Percentiles rank a stretch among this genome's conserved stretches.
phyloP scores from a whole-genome alignment of 2,888 invertebrate species.

The Spodoptera exigua region DNA sequence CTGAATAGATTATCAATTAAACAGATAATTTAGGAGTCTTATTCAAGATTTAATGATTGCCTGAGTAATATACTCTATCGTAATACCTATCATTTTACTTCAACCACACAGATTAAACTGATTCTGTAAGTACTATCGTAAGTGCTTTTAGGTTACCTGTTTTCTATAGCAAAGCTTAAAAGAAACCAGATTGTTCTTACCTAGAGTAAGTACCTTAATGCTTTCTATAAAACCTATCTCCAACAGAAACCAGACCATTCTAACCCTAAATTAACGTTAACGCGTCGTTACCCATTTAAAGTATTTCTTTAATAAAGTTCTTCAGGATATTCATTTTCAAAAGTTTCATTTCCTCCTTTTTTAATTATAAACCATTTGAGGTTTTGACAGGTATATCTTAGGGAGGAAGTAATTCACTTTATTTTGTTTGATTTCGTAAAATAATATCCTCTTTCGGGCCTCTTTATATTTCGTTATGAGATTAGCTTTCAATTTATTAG shows the following conservation, averaged over 20 bases:
- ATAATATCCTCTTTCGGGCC: background rate
- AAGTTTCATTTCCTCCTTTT: constrained; percentile 6
- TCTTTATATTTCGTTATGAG: background rate
- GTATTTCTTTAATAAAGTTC: background rate
- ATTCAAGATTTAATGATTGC: background rate
- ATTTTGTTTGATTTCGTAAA: constrained; percentile 6
- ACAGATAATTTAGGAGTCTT: too few species aligned
- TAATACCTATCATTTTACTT: too few species aligned
- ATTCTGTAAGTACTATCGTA: too few species aligned
- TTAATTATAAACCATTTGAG: constrained; percentile 12
- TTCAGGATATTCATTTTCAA: constrained; percentile 1
- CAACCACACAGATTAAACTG: too few species aligned
- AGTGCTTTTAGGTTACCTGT: too few species aligned
- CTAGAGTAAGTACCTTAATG: constrained; percentile 10
- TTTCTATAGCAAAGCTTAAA: too few species aligned
- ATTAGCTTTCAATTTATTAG: too few species aligned
- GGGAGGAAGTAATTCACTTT: constrained; percentile 3
- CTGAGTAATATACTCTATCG: too few species aligned
- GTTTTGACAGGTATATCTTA: constrained; percentile 7
- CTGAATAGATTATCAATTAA: too few species aligned
- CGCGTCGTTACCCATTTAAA: constrained; percentile 8
- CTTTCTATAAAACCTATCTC: constrained; percentile 18
- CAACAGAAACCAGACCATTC: constrained; percentile 32
- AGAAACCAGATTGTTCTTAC: too few species aligned
- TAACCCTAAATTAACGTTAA: constrained; percentile 19